Base-by-base conservation (phyloP, 1,140 invertebrate species). In the Carposina sasakii region DNA sequence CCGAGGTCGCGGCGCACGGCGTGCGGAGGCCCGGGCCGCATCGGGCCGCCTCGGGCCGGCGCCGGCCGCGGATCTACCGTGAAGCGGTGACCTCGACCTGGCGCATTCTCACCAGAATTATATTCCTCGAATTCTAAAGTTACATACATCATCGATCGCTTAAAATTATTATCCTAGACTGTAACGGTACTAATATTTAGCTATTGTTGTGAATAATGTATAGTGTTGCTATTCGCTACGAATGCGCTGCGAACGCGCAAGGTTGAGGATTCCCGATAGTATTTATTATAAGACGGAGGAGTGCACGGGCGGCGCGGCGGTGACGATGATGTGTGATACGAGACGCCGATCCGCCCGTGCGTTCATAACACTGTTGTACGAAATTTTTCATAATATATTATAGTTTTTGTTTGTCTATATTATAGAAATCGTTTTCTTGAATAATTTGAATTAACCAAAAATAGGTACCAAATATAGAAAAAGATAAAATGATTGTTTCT, bases 381-480 rank as follows among this genome's bases (percentile, higher is more conserved):
- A 81, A 71, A 79, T 83, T 77, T 81, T 83, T 79, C 74, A 76
- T 81, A 79, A 77, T 79, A 81, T 81, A 79, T 77, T 78, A 78
- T 76, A 81, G 71, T 81, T 78, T 82, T 73, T 79, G 72, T 84
- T 81, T 81, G 76, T 76, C 69, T 76, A 70, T 76, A 76, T n/a
- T n/a, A n/a, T 76, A 79, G 74, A 72, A 58, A 76, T 73, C 64
- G 64, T 79, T 79, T 81, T 77, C 70, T 63, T 76, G 62, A 64
- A 76, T 78, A 66, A 77, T 78, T 81, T 81, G 54, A 77, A 67
- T 54, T 77, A 82, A 84, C 81, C 78, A 84, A 84, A 84, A 84
- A 81, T 84, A 81, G 81, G 70, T 84, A 84, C 77, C 81, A 82
- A 84, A 84, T 84, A 81, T 77, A 81, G 69, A 81, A 67, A 63